Evolutionary conservation across 37 sponge, comb jelly and placozoan genomes (phyloP).

Genomic region (Sycon ciliatum): DNA sequence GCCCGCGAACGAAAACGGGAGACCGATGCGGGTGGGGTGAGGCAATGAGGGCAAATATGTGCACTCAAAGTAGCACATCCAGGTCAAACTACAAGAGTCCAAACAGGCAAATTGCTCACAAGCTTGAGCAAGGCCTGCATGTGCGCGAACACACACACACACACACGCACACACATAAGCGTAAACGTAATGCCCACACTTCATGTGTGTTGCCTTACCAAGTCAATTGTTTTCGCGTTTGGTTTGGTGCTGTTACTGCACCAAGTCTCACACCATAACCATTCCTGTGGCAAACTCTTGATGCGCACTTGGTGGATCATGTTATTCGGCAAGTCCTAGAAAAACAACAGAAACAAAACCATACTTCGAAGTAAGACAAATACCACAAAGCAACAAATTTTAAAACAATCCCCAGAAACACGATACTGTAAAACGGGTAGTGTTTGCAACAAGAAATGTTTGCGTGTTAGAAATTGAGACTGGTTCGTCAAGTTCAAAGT

Average conservation of each 20-base stretch:
- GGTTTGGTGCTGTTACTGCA: constrained; percentile 74
- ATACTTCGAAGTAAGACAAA: too few species aligned
- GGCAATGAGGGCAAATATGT: too few species aligned
- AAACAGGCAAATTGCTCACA: not conserved
- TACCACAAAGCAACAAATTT: not conserved
- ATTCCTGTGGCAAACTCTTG: constrained; percentile 86
- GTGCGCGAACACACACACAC: constrained; percentile 2
- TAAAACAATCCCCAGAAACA: not conserved
- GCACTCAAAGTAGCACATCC: too few species aligned
- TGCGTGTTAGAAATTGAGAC: too few species aligned
- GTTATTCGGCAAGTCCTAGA: constrained; percentile 99
- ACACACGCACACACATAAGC: constrained; percentile 5
- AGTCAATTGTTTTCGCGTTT: constrained; percentile 87
- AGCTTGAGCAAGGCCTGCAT: not conserved
- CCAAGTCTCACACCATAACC: constrained; percentile 99
- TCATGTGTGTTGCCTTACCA: constrained; percentile 42
- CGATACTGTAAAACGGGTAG: too few species aligned
- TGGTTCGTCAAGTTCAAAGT: too few species aligned
- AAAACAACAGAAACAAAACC: not conserved
- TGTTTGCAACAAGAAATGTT: too few species aligned
- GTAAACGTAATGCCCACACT: not conserved
- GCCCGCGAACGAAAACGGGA: too few species aligned
- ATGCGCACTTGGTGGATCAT: constrained; percentile 96
- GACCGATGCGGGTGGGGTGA: too few species aligned
- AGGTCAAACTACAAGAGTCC: too few species aligned